Conservation (phyloP, 2,113 vertebrate genomes). For the Larimichthys polyactis region DNA sequence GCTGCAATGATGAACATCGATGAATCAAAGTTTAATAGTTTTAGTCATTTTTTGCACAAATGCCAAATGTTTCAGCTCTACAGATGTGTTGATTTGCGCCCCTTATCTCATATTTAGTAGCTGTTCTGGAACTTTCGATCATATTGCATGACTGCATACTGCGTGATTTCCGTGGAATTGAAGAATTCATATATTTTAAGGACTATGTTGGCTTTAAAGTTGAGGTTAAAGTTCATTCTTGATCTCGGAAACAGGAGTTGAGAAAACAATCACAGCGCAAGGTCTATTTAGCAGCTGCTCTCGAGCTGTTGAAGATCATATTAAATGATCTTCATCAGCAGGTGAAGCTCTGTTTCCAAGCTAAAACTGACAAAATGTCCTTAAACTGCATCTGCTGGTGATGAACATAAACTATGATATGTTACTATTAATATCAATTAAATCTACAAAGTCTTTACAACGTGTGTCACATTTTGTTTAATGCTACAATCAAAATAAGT, state of each 20-base stretch:
- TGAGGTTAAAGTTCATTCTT: not conserved
- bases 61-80: too few relatives aligned
- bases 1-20: too few relatives aligned
- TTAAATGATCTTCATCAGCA: too few relatives aligned
- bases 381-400: not conserved
- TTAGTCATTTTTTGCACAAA: too few relatives aligned
- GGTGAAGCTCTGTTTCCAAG: not conserved
- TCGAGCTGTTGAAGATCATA: too few relatives aligned
- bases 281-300: not conserved
- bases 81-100: too few relatives aligned
- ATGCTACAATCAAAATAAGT: not conserved
- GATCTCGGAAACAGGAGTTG: not conserved
- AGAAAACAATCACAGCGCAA: too few relatives aligned
- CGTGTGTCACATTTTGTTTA: not conserved
- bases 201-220: not conserved
- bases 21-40: too few relatives aligned
- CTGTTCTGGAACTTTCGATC: not conserved
- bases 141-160: not conserved
- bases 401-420: not conserved
- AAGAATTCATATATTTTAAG: too few relatives aligned
- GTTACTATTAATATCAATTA: too few relatives aligned
- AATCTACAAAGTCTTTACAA: not conserved
- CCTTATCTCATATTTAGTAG: not conserved
- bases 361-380: not conserved
- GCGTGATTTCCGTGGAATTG: too few relatives aligned